Evolutionary conservation across 2,888 invertebrate species (phyloP), one percentile per base, ranked within the genome.

Genomic region (Agrochola macilenta): DNA sequence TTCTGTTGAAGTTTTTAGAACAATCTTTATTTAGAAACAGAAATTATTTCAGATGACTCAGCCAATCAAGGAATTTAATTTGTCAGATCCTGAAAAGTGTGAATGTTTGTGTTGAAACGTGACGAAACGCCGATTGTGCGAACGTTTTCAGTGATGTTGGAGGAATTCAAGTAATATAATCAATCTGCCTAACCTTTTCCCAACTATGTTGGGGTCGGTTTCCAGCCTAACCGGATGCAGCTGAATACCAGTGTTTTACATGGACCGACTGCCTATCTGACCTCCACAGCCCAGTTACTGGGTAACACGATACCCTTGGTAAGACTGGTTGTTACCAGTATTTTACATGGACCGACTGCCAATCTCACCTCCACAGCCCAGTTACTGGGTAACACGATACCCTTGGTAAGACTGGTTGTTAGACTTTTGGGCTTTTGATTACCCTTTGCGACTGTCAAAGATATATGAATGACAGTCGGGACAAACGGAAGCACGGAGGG

Each of bases 1-100:
- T 76, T 66, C 64, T 35, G 65, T 35, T 79, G 58, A 60, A 64
- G 57, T 79, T 82, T 80, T 87, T 76, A 78, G 58, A 78, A 78
- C 66, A 78, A 74, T 73, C 73, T 82, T 26, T 73, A 64, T 74
- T 75, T 69, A 81, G 70, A 74, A 60, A 69, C 57, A 63, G 12
- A 57, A 43, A 64, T 66, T 20, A 58, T 69, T 73, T 17, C 26
- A 2, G 64, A 74, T 82, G 85, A 82, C 20, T 85, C 65, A 65
- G 39, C 49, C 23, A n/a, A 81, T 81, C 20, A 61, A 23, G 49
- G 49, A 74, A 63, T 74, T 57, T 39, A 70, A 52, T 81, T 74
- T 69, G 17, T 60, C 78, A 64, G 68, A 57, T 60, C 12, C 73
- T 71, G 73, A 52, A 74, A 66, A 60, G 0, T 46, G 3, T 64